These are phyloP conservation scores for Prorops nasuta DNA, from an alignment of 1,140 invertebrate species.

Conservation along the genomic window DNA sequence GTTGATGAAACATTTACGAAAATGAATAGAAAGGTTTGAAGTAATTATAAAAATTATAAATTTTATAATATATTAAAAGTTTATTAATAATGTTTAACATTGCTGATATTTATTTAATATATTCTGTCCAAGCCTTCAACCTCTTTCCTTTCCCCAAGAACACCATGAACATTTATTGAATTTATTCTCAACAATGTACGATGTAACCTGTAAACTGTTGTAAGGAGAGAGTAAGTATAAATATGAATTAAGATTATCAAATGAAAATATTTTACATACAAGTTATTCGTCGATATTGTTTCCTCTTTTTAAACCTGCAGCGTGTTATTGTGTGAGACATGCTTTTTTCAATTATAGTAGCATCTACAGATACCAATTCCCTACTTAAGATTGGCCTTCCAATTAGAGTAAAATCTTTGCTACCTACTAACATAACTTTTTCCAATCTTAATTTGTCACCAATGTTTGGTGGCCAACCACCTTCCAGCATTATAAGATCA, in stretches of 20 bases:
- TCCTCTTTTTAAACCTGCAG: constrained; percentile 73
- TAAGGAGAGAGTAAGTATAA: constrained; percentile 15
- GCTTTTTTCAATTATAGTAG: constrained; percentile 88
- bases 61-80: too few relatives aligned
- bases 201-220: constrained; percentile 63
- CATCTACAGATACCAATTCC: constrained; percentile 74
- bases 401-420: constrained; percentile 82
- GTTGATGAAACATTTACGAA: too few relatives aligned
- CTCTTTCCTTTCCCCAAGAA: constrained; percentile 50
- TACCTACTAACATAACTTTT: constrained; percentile 83
- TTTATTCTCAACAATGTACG: constrained; percentile 76
- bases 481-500: constrained; percentile 81
- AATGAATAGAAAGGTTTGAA: neutral
- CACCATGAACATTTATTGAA: constrained; percentile 59
- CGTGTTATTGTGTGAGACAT: constrained; percentile 78
- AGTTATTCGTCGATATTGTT: constrained; percentile 75
- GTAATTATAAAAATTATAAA: neutral
- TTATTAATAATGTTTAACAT: neutral
- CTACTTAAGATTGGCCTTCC: constrained; percentile 78
- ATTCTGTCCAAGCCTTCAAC: constrained; percentile 49
- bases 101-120: constrained; percentile 25
- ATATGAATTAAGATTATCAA: constrained; percentile 6
- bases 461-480: constrained; percentile 78
- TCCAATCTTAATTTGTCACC: constrained; percentile 83
- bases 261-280: constrained; percentile 55